Evolutionary conservation across 35 echinoderm and acorn worm species (phyloP).

Genomic region (Lytechinus pictus): DNA sequence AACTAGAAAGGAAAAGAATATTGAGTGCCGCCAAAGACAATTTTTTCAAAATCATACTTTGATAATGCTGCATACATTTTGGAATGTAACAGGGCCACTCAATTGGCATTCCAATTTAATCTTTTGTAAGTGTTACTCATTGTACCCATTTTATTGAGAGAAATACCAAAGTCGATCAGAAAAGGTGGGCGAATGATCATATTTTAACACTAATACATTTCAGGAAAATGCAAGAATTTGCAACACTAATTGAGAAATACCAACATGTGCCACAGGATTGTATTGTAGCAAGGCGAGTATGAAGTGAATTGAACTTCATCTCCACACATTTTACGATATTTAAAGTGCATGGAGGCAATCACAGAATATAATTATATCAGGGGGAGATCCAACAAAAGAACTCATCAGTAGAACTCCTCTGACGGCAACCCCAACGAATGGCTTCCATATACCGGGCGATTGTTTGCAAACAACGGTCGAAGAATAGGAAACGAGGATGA

Average conservation of each 20-base stretch:
- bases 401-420: neutral
- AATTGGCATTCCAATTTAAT: neutral
- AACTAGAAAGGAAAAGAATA: neutral
- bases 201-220: neutral
- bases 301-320: neutral
- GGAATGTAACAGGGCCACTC: neutral
- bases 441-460: neutral
- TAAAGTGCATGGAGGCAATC: neutral
- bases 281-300: neutral
- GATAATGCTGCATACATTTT: neutral
- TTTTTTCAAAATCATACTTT: neutral
- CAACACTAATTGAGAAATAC: slow-evolving; percentile 13
- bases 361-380: neutral
- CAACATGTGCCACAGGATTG: neutral
- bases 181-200: neutral
- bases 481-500: neutral
- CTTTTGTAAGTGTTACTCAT: neutral
- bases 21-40: neutral
- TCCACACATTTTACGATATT: neutral
- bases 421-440: neutral
- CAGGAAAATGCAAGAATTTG: neutral
- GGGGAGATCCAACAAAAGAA: neutral
- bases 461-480: neutral
- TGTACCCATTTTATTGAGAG: neutral
- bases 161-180: neutral